Evolutionary conservation across 2,797 vertebrate species (phyloP).

Genomic region (Leucoraja ocellata): DNA sequence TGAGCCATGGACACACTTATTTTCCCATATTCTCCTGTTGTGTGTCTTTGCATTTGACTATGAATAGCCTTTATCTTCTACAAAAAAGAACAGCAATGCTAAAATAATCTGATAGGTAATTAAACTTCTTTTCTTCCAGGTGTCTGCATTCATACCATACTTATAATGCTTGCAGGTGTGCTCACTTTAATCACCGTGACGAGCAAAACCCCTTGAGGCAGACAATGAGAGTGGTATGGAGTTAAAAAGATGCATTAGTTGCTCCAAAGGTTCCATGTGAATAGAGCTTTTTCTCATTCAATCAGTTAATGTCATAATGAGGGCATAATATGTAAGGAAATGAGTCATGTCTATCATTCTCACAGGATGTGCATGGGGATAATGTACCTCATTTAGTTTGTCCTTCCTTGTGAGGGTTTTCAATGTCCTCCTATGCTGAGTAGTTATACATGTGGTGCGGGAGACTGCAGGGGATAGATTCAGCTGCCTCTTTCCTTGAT

Average conservation of each 20-base stretch:
- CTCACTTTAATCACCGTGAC: background rate
- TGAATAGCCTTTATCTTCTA: background rate
- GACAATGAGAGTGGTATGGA: background rate
- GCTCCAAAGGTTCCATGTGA: background rate
- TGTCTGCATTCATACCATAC: constrained; percentile 19
- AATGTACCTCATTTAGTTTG: background rate
- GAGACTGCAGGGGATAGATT: background rate
- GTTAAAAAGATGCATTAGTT: constrained; percentile 2
- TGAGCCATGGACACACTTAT: background rate
- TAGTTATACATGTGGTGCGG: background rate
- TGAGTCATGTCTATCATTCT: constrained; percentile 1
- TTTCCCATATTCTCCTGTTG: background rate
- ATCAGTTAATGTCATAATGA: constrained; percentile 11
- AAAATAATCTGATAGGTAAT: background rate
- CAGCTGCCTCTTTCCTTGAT: too few relatives aligned
- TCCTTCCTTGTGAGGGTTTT: background rate
- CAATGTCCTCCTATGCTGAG: background rate
- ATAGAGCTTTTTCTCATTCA: background rate
- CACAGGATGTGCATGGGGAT: background rate
- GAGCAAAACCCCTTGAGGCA: background rate
- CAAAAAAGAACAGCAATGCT: background rate
- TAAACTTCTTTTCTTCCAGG: constrained; percentile 14
- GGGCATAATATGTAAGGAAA: background rate
- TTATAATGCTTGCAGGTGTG: background rate
- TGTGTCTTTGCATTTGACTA: background rate